phyloP scores from a whole-genome alignment of 2,113 vertebrate genomes.

The Talpa occidentalis region DNA sequence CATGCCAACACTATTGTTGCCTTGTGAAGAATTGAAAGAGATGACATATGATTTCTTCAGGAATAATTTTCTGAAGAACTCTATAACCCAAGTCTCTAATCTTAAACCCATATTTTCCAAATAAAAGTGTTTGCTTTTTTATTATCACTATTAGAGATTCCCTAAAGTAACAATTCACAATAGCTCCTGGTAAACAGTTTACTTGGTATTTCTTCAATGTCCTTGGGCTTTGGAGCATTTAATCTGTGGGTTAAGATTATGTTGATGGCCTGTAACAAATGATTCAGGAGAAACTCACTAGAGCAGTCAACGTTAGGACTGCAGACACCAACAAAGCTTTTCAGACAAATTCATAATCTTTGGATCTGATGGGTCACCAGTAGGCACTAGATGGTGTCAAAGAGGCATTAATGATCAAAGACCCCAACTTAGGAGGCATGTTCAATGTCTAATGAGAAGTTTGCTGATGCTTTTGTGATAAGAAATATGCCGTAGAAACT shows the following conservation, averaged over 20 bases:
- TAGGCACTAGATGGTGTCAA: neutral
- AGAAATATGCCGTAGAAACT: too few relatives aligned
- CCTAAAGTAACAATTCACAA: neutral
- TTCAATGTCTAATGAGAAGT: constrained; percentile 84
- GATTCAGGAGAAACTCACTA: neutral
- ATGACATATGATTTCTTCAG: neutral
- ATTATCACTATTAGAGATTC: neutral
- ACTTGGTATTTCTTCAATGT: neutral
- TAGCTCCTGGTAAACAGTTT: neutral
- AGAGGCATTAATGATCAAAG: constrained; percentile 94
- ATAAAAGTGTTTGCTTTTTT: neutral
- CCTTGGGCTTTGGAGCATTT: neutral
- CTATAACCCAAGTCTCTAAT: neutral
- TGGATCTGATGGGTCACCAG: neutral
- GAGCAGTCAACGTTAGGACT: neutral
- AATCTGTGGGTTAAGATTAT: neutral
- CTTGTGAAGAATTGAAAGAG: neutral
- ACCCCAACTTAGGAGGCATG: constrained; percentile 93
- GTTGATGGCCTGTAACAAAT: neutral
- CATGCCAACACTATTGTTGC: neutral
- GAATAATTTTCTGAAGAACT: neutral
- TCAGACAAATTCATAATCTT: neutral
- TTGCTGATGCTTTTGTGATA: too few relatives aligned
- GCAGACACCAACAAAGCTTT: neutral
- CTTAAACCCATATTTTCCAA: neutral